Evolutionary conservation across 2,113 vertebrate species (phyloP), one percentile per base, ranked within the genome.

Genomic region (Rynchops niger): DNA sequence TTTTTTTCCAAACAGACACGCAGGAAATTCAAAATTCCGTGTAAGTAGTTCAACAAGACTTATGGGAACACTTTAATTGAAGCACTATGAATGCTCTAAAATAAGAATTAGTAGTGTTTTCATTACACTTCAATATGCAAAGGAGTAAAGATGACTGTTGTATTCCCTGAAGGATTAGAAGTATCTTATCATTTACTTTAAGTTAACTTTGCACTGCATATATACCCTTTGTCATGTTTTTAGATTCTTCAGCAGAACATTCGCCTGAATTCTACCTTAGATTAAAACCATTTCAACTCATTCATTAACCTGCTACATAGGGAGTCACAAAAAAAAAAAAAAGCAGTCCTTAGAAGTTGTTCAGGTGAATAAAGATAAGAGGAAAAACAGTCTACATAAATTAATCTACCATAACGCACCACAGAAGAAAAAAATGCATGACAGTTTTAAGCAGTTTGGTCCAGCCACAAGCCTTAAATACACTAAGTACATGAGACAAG

Each of bases 391-490:
- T 0, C 32, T 43, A 27, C 9, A 3, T 18, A 7, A 79, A 93
- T 8, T 36, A 47, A 63, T 17, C 8, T 2, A 81, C 4, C 34
- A 11, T 5, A 56, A 32, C 1, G 1, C 2, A 8, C 21, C 40
- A 71, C 56, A 65, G 27, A 66, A 65, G 6, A 53, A 45, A 43
- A 52, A 77, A 7, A 0, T 21, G 19, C 27, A 53, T 2, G 10
- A 26, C 25, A 38, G 30, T 47, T 82, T 47, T 38, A 50, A 76
- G 87, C 19, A 29, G 6, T 15, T 16, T 18, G 27, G 21, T 15
- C 25, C 50, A 66, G 42, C 40, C 26, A 45, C 58, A 70, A 45
- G 12, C 14, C 40, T 80, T 21, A 38, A 18, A 43, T 5, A 36
- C 65, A 65, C 29, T 23, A 83, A 52, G 50, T 2, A 19, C 2